These are phyloP conservation scores for Crambe crambe DNA, from an alignment of 37 sponge, comb jelly and placozoan species.

Conservation along the genomic window DNA sequence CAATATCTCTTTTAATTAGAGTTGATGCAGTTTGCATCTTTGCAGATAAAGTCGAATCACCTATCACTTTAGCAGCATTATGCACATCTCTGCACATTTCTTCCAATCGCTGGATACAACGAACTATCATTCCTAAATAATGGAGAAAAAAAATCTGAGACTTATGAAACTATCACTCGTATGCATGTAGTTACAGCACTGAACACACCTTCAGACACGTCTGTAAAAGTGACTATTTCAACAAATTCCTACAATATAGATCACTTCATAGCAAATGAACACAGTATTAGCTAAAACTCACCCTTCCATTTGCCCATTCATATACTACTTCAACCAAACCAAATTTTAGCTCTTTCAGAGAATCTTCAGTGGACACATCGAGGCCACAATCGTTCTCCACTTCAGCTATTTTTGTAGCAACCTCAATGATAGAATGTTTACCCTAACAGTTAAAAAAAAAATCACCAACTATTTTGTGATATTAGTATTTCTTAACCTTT, in stretches of 20 bases:
- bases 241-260: slow-evolving; percentile 77
- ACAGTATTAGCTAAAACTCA: slow-evolving; percentile 14
- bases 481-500: slow-evolving; percentile 31
- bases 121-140: slow-evolving; percentile 81
- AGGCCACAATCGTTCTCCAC: slow-evolving; percentile 73
- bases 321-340: slow-evolving; percentile 96
- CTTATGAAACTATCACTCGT: neutral
- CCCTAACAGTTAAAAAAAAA: slow-evolving; percentile 45
- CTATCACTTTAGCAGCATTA: slow-evolving; percentile 86
- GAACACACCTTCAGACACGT: slow-evolving; percentile 88
- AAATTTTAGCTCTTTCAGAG: slow-evolving; percentile 78
- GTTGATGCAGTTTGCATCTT: slow-evolving; percentile 84
- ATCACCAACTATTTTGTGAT: neutral
- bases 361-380: slow-evolving; percentile 68
- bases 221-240: slow-evolving; percentile 85
- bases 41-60: slow-evolving; percentile 66
- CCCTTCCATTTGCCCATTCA: slow-evolving; percentile 94
- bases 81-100: slow-evolving; percentile 81
- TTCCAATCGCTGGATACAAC: slow-evolving; percentile 95
- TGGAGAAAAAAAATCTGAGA: neutral
- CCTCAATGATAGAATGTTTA: slow-evolving; percentile 59
- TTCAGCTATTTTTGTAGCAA: slow-evolving; percentile 68
- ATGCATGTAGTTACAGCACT: neutral
- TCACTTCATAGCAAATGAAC: neutral
- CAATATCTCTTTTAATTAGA: slow-evolving; percentile 94